Evolutionary conservation across 2,113 vertebrate genomes (phyloP).

Genomic region (Phalacrocorax brasilianus): DNA sequence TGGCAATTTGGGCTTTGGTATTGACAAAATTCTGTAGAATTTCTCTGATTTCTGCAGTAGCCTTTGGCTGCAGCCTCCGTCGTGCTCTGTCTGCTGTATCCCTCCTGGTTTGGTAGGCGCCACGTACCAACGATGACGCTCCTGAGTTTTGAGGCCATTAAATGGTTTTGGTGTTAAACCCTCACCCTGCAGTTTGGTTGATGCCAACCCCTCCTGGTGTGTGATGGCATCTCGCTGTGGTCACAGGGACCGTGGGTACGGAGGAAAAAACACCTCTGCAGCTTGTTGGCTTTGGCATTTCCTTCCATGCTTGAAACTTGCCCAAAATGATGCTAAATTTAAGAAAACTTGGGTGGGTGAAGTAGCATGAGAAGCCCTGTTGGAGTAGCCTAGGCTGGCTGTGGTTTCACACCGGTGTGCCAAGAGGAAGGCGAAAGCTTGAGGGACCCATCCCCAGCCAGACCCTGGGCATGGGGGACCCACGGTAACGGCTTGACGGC

Average conservation of each 20-base stretch:
- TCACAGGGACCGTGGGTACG: accelerated
- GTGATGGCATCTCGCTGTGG: accelerated
- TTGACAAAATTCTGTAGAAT: background rate
- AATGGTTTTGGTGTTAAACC: background rate
- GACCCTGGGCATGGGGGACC: background rate
- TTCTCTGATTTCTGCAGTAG: background rate
- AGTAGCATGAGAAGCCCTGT: accelerated
- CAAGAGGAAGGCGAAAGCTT: background rate
- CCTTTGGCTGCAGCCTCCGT: background rate
- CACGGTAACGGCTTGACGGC: accelerated
- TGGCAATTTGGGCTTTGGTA: background rate
- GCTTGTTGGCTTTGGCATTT: accelerated
- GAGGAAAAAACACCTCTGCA: background rate
- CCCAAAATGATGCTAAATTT: background rate
- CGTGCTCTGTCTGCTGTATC: too few species aligned
- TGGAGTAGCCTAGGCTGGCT: background rate
- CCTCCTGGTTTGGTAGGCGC: background rate
- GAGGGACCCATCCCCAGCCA: accelerated
- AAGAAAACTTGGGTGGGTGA: accelerated
- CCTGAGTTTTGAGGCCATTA: accelerated
- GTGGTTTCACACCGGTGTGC: accelerated
- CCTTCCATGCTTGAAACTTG: accelerated
- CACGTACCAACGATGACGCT: accelerated
- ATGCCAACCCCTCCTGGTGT: background rate
- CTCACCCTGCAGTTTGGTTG: background rate